These are phyloP conservation scores for Ranitomeya imitator DNA, from an alignment of 2,113 vertebrate genomes.

Conservation along the genomic window DNA sequence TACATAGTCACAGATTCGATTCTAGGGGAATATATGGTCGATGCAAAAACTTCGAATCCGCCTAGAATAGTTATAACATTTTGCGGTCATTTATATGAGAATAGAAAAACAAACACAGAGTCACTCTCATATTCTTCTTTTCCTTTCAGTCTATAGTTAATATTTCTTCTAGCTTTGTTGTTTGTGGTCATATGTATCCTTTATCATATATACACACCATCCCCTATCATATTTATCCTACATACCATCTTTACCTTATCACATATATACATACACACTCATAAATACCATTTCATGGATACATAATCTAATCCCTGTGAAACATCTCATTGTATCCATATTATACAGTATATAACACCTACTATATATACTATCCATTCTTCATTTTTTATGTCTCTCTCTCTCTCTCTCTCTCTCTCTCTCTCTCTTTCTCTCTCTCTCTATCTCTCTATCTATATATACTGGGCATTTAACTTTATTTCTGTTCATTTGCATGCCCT, in stretches of 20 bases:
- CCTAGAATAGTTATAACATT: neutral
- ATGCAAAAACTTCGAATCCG: constrained; percentile 93
- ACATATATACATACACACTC: neutral
- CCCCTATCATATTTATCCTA: neutral
- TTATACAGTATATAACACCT: too few species aligned
- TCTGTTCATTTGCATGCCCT: neutral
- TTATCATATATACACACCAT: neutral
- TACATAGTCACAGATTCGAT: constrained; percentile 99
- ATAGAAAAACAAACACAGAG: neutral
- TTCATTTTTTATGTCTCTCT: neutral
- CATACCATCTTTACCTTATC: neutral
- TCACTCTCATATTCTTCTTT: neutral
- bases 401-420: too few species aligned
- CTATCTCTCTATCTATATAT: too few species aligned
- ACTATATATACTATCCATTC: neutral
- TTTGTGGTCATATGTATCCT: neutral
- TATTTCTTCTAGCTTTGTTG: neutral
- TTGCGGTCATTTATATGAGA: neutral
- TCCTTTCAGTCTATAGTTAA: neutral
- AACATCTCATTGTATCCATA: too few species aligned
- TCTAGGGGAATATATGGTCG: constrained; percentile 99
- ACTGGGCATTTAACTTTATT: neutral
- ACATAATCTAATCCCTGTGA: too few species aligned
- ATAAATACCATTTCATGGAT: too few species aligned
- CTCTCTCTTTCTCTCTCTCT: too few species aligned